A percentile compares a stretch with the other conserved stretches of the same genome.
phyloP scores from a whole-genome alignment of 2,797 vertebrate species.

The Acipenser transmontanus region DNA sequence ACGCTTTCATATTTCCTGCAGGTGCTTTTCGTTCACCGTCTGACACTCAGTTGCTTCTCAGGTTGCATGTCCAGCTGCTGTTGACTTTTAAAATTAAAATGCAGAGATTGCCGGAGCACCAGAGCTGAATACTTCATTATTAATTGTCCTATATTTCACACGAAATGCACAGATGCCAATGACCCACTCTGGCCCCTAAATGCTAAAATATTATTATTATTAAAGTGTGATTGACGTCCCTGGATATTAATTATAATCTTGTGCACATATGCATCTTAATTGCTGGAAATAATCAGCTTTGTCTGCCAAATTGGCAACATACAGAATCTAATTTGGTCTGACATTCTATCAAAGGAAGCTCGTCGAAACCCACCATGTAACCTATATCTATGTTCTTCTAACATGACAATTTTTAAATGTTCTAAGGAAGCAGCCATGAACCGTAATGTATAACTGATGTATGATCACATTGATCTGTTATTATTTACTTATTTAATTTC shows the following conservation, averaged over 20 bases:
- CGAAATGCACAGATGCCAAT: constrained; percentile 77
- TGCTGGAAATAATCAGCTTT: constrained; percentile 86
- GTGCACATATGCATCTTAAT: constrained; percentile 89
- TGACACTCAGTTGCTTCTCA: constrained; percentile 10
- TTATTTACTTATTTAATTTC: too few species aligned
- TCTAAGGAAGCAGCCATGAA: background rate
- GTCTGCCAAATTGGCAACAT: constrained; percentile 90
- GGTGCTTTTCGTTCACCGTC: constrained; percentile 56
- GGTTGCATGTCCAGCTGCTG: constrained; percentile 42
- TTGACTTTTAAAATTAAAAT: constrained; percentile 54
- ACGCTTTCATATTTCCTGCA: constrained; percentile 49
- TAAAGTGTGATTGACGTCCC: constrained; percentile 86
- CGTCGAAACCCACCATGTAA: constrained; percentile 17
- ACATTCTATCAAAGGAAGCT: constrained; percentile 63
- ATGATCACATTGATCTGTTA: too few species aligned
- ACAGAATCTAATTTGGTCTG: constrained; percentile 94
- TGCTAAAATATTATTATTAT: constrained; percentile 82
- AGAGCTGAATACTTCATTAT: constrained; percentile 66
- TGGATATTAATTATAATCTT: constrained; percentile 97
- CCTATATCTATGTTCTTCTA: constrained; percentile 12
- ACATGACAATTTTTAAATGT: background rate
- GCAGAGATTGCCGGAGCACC: constrained; percentile 54
- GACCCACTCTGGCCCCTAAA: constrained; percentile 75
- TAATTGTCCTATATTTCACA: constrained; percentile 69
- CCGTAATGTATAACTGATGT: too few species aligned